These are phyloP conservation scores for Embidobia sp. DNA, from an alignment of 2,888 invertebrate genomes.

Conservation along the genomic window DNA sequence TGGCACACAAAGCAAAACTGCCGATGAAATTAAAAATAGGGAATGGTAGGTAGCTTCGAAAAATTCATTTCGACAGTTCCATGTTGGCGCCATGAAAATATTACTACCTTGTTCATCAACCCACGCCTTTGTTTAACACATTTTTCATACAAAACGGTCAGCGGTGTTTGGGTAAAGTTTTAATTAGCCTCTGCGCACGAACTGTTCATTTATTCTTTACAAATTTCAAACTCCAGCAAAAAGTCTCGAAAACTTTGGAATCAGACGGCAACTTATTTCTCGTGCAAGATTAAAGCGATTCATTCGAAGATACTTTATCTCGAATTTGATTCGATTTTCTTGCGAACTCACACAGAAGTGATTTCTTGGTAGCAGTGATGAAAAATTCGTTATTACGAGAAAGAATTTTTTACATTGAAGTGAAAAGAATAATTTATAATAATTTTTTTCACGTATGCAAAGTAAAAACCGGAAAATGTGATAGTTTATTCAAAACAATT, in stretches of 20 bases:
- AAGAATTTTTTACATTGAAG: too few relatives aligned
- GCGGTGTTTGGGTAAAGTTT: slow-evolving; percentile 38
- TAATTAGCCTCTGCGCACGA: slow-evolving; percentile 37
- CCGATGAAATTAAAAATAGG: too few relatives aligned
- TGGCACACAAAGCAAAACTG: too few relatives aligned
- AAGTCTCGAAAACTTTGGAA: slow-evolving; percentile 47
- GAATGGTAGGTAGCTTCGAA: too few relatives aligned
- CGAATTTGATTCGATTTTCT: slow-evolving; percentile 14
- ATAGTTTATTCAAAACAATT: too few relatives aligned
- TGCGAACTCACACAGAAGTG: too few relatives aligned
- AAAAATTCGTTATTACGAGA: too few relatives aligned
- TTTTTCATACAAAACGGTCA: slow-evolving; percentile 31
- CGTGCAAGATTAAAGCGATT: slow-evolving; percentile 25
- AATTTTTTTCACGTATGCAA: too few relatives aligned
- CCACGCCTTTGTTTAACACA: slow-evolving; percentile 7
- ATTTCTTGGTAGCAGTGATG: too few relatives aligned
- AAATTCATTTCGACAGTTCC: not conserved
- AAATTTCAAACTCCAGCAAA: slow-evolving; percentile 35
- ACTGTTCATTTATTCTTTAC: slow-evolving; percentile 51
- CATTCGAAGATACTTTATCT: slow-evolving; percentile 26
- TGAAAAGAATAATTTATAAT: too few relatives aligned
- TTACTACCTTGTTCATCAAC: not conserved
- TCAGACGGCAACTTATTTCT: slow-evolving; percentile 39
- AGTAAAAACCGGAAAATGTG: too few relatives aligned
- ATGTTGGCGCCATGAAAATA: not conserved